phyloP scores from a whole-genome alignment of 2,888 invertebrate species.

The Muschampia staudingeri region DNA sequence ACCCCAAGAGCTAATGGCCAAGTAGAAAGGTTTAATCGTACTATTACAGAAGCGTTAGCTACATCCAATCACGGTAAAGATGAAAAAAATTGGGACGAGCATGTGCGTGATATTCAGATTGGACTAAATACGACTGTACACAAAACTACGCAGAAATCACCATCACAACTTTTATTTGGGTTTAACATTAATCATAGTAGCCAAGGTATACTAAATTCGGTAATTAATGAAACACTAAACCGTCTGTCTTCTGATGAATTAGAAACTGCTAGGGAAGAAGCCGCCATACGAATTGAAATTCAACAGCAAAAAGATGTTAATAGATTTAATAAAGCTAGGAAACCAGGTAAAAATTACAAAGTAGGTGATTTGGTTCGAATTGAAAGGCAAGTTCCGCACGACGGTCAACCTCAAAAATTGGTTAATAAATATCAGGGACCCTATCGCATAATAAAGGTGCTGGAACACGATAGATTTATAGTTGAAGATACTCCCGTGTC shows the following conservation, averaged over 20 bases:
- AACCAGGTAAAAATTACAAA: constrained; percentile 39
- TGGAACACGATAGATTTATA: constrained; percentile 41
- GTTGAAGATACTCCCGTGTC: constrained; percentile 38
- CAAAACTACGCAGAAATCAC: constrained; percentile 38
- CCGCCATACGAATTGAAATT: constrained; percentile 23
- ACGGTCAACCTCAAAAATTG: constrained; percentile 60
- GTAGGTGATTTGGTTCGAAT: constrained; percentile 57
- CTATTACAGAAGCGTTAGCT: constrained; percentile 53
- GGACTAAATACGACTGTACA: constrained; percentile 39
- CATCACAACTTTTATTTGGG: constrained; percentile 47
- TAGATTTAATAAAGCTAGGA: constrained; percentile 51
- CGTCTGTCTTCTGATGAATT: background rate
- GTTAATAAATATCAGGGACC: constrained; percentile 57
- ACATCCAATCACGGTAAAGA: constrained; percentile 40
- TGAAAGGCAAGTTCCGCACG: constrained; percentile 50
- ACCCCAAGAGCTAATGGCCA: constrained; percentile 66
- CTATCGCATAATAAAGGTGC: constrained; percentile 49
- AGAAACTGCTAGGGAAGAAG: constrained; percentile 29
- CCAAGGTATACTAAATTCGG: background rate
- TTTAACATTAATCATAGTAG: constrained; percentile 21
- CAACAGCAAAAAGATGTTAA: constrained; percentile 55
- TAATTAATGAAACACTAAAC: constrained; percentile 33
- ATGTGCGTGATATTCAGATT: constrained; percentile 47
- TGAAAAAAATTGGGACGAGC: constrained; percentile 41
- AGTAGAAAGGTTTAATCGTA: constrained; percentile 62